Percentiles rank a stretch among this genome's conserved stretches.
Conservation (phyloP, 2,113 vertebrate genomes). For the Hippocampus guttulatus region DNA sequence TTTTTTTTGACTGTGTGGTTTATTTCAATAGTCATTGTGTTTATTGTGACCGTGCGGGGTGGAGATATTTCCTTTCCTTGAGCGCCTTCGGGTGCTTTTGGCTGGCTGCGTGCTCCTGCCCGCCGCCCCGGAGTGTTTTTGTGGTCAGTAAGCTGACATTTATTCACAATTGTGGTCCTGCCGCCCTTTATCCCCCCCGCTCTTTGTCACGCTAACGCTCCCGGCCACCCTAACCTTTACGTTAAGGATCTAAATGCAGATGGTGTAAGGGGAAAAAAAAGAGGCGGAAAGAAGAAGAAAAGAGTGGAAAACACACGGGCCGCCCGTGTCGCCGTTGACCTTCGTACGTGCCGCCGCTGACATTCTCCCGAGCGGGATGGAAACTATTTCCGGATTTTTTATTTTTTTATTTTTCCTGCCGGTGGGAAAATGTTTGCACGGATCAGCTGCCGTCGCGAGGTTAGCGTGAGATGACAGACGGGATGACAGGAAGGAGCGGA, state of each 20-base stretch:
- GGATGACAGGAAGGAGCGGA: not conserved
- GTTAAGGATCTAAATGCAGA: slow-evolving; percentile 21
- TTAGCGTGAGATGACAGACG: not conserved
- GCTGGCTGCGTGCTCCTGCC: not conserved
- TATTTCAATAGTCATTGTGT: not conserved
- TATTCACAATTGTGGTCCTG: slow-evolving; percentile 21
- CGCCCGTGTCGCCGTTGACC: not conserved
- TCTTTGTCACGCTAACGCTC: not conserved
- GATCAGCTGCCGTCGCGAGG: not conserved
- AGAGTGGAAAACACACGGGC: not conserved
- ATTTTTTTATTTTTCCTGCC: not conserved
- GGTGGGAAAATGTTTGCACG: slow-evolving; percentile 7
- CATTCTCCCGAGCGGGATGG: not conserved
- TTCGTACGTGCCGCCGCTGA: not conserved
- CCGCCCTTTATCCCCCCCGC: not conserved
- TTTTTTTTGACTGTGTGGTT: not conserved
- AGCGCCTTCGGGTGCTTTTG: not conserved
- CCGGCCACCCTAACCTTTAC: slow-evolving; percentile 42
- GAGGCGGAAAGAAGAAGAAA: not conserved
- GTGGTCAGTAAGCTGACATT: slow-evolving; percentile 37
- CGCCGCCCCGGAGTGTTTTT: slow-evolving; percentile 9
- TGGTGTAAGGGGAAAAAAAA: not conserved
- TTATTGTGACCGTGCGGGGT: not conserved
- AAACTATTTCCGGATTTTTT: not conserved
- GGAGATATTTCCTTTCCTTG: not conserved